Percentiles rank a stretch among this genome's conserved stretches.
These are phyloP conservation scores for Hesperophylax magnus DNA, from an alignment of 1,140 invertebrate species.

Conservation along the genomic window DNA sequence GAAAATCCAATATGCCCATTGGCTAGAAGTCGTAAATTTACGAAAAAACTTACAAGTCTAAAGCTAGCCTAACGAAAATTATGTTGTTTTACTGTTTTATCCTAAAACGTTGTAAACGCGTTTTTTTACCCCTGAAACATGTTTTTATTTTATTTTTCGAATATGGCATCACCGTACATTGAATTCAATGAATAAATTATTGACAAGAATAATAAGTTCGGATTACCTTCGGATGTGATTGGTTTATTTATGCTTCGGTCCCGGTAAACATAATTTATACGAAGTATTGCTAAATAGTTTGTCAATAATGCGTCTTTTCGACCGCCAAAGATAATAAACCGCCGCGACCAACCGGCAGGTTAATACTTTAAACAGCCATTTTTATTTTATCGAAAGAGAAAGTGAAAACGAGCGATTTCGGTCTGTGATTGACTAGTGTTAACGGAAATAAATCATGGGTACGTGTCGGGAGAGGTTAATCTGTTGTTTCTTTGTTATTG, in stretches of 20 bases:
- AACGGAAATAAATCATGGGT: conserved; percentile 38
- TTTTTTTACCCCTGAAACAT: no score
- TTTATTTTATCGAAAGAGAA: conserved; percentile 27
- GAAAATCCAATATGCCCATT: no score
- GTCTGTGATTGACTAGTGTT: conserved; percentile 32
- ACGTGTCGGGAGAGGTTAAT: conserved; percentile 42
- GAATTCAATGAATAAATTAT: no score
- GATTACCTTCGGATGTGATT: conserved; percentile 28
- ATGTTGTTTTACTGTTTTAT: no score
- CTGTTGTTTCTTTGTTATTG: conserved; percentile 34
- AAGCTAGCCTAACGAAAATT: no score
- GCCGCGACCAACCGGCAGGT: background rate
- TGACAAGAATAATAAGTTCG: no score
- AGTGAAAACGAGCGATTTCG: conserved; percentile 1
- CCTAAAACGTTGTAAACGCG: no score
- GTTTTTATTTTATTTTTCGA: no score
- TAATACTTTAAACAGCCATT: conserved; percentile 3
- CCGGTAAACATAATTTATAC: background rate
- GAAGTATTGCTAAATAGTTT: background rate
- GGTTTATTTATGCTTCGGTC: no score
- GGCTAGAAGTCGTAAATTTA: no score
- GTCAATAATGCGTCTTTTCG: conserved; percentile 4
- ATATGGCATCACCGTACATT: no score
- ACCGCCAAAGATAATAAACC: background rate
- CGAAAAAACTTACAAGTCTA: no score